Evolutionary conservation across 2,113 vertebrate genomes (phyloP), one percentile per base, ranked within the genome.

Genomic region (Ploceus nigricollis): DNA sequence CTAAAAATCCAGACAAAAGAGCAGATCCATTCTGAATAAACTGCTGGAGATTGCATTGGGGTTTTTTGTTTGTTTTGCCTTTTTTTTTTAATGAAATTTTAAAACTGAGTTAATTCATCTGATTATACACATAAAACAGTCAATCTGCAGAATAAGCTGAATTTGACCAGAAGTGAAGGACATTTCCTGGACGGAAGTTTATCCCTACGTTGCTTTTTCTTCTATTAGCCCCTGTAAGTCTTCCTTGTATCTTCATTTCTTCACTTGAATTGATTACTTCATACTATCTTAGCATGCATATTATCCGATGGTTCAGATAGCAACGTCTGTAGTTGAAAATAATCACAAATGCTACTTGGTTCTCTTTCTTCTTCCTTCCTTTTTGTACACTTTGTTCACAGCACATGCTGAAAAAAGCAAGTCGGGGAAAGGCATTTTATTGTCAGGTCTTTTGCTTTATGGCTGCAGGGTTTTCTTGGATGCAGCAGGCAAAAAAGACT

Each of bases 1-100:
- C 25, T 51, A 93, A 82, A 94, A 82, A 56, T 57, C 20, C n/a
- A 76, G 75, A 78, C 23, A 87, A 64, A 89, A 79, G 27, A 39
- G 31, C 24, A 68, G 33, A 68, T 75, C 31, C 42, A 23, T 63
- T 64, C 39, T 39, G 17, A 83, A 79, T 31, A 83, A 69, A 61
- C 28, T 54, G 16, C 21, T 66, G 24, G 14, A 33, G 1, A 44
- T 48, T 79, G 18, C 51, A 47, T 3, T n/a, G 33, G 19, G 20
- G 0, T 0, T 8, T 53, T 58, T 64, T 25, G 7, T 22, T 37
- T 31, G 6, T 19, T 64, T 50, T 71, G 22, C 3, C 3, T 9
- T 54, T 65, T 40, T 70, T 54, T 65, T 20, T 3, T 0, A 77
- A 64, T 15, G 13, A 23, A 53, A 75, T 20, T 40, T 73, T 30